Base-by-base conservation (phyloP, 2,888 invertebrate species). In the Spicauda simplicius region DNA sequence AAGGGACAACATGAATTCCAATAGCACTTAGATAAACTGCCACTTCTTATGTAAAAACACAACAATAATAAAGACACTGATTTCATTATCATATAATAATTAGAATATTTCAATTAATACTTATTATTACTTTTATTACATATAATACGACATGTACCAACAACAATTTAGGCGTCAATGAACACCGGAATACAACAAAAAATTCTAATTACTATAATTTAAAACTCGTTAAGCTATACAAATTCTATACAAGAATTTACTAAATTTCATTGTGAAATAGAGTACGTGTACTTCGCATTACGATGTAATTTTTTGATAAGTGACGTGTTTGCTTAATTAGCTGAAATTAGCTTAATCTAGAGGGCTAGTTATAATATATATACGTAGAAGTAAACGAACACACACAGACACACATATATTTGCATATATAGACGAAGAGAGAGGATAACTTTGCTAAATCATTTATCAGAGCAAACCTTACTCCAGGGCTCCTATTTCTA, bases 1-100 rank as follows among this genome's bases (percentile, higher is more conserved):
- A 89, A 90, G 0, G 85, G 85, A 70, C 91, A 90, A 10, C 87
- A 89, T 14, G 85, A 86, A 69, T 90, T 90, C 90, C 90, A 90
- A 66, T 82, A 88, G 70, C 90, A 90, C 20, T 66, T 45, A 33
- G 41, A 45, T 4, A 59, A 19, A 4, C 30, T 50, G 12, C 16
- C 53, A 48, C 20, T 50, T 20, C n/a, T 33, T 16, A 60, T 33
- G 1, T 45, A 60, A 55, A 59, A 12, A 55, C 18, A 55, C 0
- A 54, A 7, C 12, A 8, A 14, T 37, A 54, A 1, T n/a, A 48
- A 41, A 60, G 8, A 18, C 33, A 52, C 7, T 14, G 8, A 30
- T 50, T 52, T 60, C 52, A 60, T 60, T 33, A 16, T 60, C 0
- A 45, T 33, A 33, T 33, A 8, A 10, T 33, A 33, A 33, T 33